Percentiles rank a stretch among this genome's conserved stretches.
Evolutionary conservation across 2,797 vertebrate genomes (phyloP).

Genomic region (Enteromius trimaculatus): DNA sequence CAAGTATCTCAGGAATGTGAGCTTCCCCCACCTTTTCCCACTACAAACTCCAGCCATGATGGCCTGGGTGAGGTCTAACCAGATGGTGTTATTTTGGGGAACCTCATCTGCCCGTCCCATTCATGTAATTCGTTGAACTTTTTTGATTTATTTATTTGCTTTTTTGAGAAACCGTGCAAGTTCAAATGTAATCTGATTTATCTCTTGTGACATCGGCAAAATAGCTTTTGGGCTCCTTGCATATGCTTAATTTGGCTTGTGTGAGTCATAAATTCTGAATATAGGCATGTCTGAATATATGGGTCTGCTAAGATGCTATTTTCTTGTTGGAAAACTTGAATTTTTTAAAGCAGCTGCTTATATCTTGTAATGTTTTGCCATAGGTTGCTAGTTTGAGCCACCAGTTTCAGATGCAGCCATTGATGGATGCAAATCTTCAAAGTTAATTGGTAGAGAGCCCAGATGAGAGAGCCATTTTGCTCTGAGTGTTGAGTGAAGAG

Average conservation of each 20-base stretch:
- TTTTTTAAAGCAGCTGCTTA: neutral
- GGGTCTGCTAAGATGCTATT: neutral
- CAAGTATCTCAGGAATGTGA: slow-evolving; percentile 66
- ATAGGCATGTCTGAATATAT: neutral
- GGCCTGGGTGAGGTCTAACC: slow-evolving; percentile 61
- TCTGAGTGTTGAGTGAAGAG: neutral
- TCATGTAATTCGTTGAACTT: slow-evolving; percentile 1
- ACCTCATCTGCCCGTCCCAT: slow-evolving; percentile 33
- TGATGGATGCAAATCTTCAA: neutral
- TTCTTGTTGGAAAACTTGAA: neutral
- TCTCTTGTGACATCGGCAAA: neutral
- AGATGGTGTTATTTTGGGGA: slow-evolving; percentile 61
- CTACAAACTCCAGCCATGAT: slow-evolving; percentile 11
- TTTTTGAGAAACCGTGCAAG: neutral
- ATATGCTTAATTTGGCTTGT: neutral
- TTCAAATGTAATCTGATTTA: neutral
- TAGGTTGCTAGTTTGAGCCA: neutral
- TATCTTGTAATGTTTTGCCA: neutral
- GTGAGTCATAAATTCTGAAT: neutral
- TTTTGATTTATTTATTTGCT: neutral
- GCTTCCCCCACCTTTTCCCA: slow-evolving; percentile 54
- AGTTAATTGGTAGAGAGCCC: neutral
- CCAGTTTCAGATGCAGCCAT: neutral
- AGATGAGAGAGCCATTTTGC: neutral
- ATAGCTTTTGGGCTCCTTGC: neutral